Percentiles rank a stretch among this genome's conserved stretches.
Conservation (phyloP, 2,888 invertebrate species). For the Oscheius sp. region DNA sequence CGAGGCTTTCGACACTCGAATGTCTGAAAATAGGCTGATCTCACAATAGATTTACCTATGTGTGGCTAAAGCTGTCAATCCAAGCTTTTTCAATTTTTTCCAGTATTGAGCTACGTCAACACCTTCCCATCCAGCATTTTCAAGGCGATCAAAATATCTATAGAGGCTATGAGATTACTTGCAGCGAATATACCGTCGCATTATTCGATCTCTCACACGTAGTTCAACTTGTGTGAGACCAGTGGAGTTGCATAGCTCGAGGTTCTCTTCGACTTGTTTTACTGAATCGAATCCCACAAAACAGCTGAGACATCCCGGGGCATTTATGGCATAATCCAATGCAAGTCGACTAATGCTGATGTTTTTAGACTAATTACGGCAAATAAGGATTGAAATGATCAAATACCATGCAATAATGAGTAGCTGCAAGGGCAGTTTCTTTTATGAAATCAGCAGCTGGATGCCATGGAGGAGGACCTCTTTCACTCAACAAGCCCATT, state of each 20-base stretch:
- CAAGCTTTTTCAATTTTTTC: conserved; percentile 62
- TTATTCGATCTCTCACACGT: conserved; percentile 61
- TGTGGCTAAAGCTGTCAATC: conserved; percentile 50
- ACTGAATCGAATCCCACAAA: conserved; percentile 57
- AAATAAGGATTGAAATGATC: background rate
- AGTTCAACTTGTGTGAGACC: conserved; percentile 51
- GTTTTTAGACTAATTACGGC: conserved; percentile 50
- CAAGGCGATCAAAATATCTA: conserved; percentile 71
- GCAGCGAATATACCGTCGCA: conserved; percentile 53
- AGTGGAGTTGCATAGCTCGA: conserved; percentile 35
- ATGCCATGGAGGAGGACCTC: conserved; percentile 84
- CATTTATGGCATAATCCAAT: conserved; percentile 58
- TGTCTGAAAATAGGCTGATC: conserved; percentile 28
- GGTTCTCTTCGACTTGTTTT: conserved; percentile 41
- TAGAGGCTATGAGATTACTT: conserved; percentile 4
- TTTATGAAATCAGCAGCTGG: conserved; percentile 78
- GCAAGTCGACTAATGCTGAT: conserved; percentile 58
- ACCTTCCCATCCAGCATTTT: conserved; percentile 80
- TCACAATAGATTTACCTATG: conserved; percentile 33
- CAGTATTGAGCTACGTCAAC: conserved; percentile 76
- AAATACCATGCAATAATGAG: conserved; percentile 43
- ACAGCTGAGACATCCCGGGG: conserved; percentile 55
- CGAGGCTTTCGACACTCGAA: conserved; percentile 59
- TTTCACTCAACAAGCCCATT: conserved; percentile 83
- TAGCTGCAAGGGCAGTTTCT: conserved; percentile 51